Evolutionary conservation across 2,113 vertebrate species (phyloP), one percentile per base, ranked within the genome.

Genomic region (Hippopotamus amphibius): DNA sequence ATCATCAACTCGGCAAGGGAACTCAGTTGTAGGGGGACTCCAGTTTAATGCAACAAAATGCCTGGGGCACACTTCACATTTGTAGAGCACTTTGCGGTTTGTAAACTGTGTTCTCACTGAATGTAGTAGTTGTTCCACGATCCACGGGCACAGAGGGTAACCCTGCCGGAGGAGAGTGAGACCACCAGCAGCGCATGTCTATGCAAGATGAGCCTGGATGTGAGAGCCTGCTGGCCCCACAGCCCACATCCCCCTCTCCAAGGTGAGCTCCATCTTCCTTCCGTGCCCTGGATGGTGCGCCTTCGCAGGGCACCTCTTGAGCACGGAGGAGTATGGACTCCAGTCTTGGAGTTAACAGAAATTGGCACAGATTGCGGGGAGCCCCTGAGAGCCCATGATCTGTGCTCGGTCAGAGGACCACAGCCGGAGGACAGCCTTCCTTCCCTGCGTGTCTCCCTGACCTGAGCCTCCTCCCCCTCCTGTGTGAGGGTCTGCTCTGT

Each of bases 111-210:
- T 83, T 77, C 43, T 68, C 68, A 17, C 6, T 24, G 2, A 33
- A 6, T 21, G 24, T 1, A 17, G 1, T 12, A 14, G 28, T n/a
- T 61, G 24, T 11, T 46, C 43, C 19, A 4, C 16, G 6, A 2
- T 5, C n/a, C 5, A 37, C 0, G 0, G 57, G 87, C 55, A 77
- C 6, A 0, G 1, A n/a, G 50, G 55, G 48, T 15, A 10, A 26
- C 10, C 22, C 46, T 57, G 50, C 14, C 33, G 1, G 76, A 33
- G n/a, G 9, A 61, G 46, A 33, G 65, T 0, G 14, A 14, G 28
- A 53, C 33, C 11, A 21, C 21, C 55, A 3, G 10, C 72, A 4
- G 21, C 0, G 12, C 28, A 10, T 55, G 1, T 71, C 82, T 57
- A 19, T 8, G 1, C 65, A 77, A 65, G 28, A 14, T 2, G 2